Percentiles rank a stretch among this genome's conserved stretches.
phyloP scores from a whole-genome alignment of 2,888 invertebrate genomes.

The Panzeria rudis region DNA sequence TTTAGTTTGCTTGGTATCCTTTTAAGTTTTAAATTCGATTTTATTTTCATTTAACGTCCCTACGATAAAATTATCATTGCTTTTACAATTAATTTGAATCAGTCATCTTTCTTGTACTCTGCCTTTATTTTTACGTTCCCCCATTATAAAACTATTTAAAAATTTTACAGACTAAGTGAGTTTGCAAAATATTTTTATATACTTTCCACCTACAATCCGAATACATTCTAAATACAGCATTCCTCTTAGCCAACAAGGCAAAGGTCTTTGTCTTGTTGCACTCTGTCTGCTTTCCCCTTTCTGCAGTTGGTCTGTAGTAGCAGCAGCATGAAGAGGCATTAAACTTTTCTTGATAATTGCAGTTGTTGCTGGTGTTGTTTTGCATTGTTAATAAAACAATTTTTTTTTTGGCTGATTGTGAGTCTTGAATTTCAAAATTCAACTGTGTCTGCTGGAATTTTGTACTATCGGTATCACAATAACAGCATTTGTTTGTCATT shows the following conservation, averaged over 20 bases:
- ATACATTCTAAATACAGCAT: slow-evolving; percentile 6
- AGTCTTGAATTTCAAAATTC: slow-evolving; percentile 48
- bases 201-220: slow-evolving; percentile 41
- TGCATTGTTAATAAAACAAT: slow-evolving; percentile 34
- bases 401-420: slow-evolving; percentile 47
- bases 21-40: slow-evolving; percentile 11
- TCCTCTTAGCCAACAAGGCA: slow-evolving; percentile 49
- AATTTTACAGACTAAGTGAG: slow-evolving; percentile 29
- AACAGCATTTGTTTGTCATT: slow-evolving; percentile 25
- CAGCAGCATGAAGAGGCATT: slow-evolving; percentile 40
- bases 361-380: not conserved
- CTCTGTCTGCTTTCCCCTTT: not conserved
- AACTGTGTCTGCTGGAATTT: slow-evolving; percentile 19
- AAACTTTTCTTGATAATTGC: slow-evolving; percentile 48
- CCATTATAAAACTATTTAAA: slow-evolving; percentile 56
- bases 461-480: slow-evolving; percentile 9
- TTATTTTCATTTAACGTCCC: slow-evolving; percentile 14
- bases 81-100: slow-evolving; percentile 32
- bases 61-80: slow-evolving; percentile 5
- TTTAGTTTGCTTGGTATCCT: not conserved
- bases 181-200: slow-evolving; percentile 39
- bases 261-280: slow-evolving; percentile 45
- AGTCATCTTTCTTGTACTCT: not conserved
- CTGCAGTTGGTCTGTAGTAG: not conserved
- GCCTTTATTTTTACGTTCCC: not conserved